Conservation (phyloP, 53 echinoderm and acorn worm species). For the Hippasteria phrygiana region DNA sequence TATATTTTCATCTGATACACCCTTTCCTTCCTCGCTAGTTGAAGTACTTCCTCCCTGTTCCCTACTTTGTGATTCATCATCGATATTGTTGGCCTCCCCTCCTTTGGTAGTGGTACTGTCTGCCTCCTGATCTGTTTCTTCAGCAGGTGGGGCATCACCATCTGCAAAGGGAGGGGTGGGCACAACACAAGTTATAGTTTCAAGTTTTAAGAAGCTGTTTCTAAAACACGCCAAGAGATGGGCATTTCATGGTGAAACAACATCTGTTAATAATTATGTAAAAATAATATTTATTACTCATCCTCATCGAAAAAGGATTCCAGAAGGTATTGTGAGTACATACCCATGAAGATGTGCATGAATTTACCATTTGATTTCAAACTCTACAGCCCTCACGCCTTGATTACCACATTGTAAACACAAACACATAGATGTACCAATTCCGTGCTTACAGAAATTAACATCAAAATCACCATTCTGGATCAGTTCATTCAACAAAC, state of each 20-base stretch:
- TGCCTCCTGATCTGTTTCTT: constrained; percentile 43
- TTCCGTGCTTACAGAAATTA: no score
- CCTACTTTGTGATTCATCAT: constrained; percentile 21
- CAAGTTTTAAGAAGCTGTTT: neutral
- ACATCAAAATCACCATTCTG: no score
- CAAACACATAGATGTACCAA: no score
- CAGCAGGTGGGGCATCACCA: constrained; percentile 52
- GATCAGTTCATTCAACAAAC: no score
- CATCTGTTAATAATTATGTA: no score
- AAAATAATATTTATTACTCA: no score
- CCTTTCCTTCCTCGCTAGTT: neutral
- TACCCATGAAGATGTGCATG: no score
- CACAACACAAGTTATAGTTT: constrained; percentile 22
- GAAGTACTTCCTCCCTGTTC: neutral
- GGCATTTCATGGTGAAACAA: neutral
- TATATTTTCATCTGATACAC: neutral
- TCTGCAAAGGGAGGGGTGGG: constrained; percentile 59
- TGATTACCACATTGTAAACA: no score
- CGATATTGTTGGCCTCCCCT: constrained; percentile 41
- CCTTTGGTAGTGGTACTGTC: constrained; percentile 49
- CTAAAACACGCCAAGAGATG: neutral
- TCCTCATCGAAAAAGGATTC: no score
- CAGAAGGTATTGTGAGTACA: no score
- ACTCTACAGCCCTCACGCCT: no score
- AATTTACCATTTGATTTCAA: no score